A percentile compares a stretch with the other conserved stretches of the same genome.
These are phyloP conservation scores for Whitmania pigra DNA, from an alignment of 1,140 invertebrate genomes.

Conservation along the genomic window DNA sequence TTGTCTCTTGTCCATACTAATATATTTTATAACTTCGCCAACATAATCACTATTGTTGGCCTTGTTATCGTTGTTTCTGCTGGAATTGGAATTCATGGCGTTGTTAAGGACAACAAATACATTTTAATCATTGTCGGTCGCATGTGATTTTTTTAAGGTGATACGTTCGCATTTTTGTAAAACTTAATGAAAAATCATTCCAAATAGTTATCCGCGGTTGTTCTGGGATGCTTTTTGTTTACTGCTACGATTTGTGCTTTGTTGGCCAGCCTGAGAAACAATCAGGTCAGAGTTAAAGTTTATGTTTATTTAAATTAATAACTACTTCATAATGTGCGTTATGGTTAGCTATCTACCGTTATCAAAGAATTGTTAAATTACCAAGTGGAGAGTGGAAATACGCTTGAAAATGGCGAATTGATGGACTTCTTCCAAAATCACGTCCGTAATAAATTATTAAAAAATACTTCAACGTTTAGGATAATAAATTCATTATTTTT, in stretches of 20 bases:
- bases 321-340: not conserved
- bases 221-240: not conserved
- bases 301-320: not conserved
- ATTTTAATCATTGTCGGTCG: constrained; percentile 3
- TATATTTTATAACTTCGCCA: not conserved
- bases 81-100: not conserved
- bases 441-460: too few relatives aligned
- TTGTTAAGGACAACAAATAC: constrained; percentile 3
- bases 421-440: constrained; percentile 2
- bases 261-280: not conserved
- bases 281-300: not conserved
- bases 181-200: not conserved
- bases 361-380: constrained; percentile 3
- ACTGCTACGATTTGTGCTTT: not conserved
- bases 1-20: too few relatives aligned
- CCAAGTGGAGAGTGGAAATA: not conserved
- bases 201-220: not conserved
- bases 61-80: not conserved
- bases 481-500: too few relatives aligned
- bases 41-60: not conserved
- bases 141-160: not conserved
- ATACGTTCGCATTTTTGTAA: not conserved
- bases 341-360: not conserved
- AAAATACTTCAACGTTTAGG: too few relatives aligned
- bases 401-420: too few relatives aligned